A percentile compares a stretch with the other conserved stretches of the same genome.
Conservation (phyloP, 2,113 vertebrate genomes). For the Candoia aspera region DNA sequence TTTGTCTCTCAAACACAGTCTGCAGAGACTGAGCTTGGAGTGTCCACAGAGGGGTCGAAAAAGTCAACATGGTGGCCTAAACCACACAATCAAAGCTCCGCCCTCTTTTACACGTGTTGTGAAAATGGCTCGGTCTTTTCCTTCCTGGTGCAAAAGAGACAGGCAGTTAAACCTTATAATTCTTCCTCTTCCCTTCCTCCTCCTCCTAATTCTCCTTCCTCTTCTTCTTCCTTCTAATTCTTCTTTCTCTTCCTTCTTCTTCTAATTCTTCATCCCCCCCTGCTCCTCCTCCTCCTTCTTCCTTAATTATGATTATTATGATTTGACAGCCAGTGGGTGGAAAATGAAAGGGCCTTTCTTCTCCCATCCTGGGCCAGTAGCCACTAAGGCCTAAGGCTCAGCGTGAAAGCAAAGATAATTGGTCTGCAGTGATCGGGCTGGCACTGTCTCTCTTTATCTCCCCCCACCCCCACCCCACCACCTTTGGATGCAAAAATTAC, state of each 20-base stretch:
- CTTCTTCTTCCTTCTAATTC: no score
- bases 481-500: neutral
- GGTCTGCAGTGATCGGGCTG: neutral
- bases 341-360: conserved; percentile 25
- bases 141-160: no score
- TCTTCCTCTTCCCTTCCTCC: neutral
- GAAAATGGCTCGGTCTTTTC: no score
- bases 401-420: neutral
- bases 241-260: no score
- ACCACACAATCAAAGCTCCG: no score
- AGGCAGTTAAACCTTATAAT: neutral
- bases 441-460: neutral
- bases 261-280: no score
- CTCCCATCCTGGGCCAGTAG: neutral
- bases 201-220: no score
- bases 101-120: no score
- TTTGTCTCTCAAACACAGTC: neutral
- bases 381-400: conserved; percentile 7
- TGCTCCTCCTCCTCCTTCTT: no score
- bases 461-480: neutral
- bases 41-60: no score
- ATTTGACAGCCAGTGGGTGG: neutral
- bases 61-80: no score
- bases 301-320: no score
- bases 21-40: neutral